Evolutionary conservation across 2,888 invertebrate genomes (phyloP).

Genomic region (Oligia strigilis): DNA sequence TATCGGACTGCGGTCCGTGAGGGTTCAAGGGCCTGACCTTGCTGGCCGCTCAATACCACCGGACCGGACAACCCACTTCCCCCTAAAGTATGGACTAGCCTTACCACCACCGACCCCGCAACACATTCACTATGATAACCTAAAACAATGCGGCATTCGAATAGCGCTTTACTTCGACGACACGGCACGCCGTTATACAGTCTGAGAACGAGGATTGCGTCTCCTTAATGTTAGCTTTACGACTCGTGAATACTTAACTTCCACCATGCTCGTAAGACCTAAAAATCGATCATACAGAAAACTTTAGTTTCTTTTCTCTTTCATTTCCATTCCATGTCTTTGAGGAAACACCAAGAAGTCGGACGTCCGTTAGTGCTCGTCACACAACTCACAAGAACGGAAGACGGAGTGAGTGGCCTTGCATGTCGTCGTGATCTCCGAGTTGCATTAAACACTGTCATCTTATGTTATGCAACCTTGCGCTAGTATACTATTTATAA

Average conservation of each 20-base stretch:
- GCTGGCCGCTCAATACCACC: slow-evolving; percentile 95
- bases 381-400: slow-evolving; percentile 65
- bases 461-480: slow-evolving; percentile 54
- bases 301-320: background rate
- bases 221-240: slow-evolving; percentile 31
- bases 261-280: background rate
- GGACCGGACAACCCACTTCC: slow-evolving; percentile 90
- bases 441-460: slow-evolving; percentile 39
- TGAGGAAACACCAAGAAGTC: slow-evolving; percentile 48
- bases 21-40: slow-evolving; percentile 97
- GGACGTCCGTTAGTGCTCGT: slow-evolving; percentile 62
- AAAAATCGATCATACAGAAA: slow-evolving; percentile 24
- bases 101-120: slow-evolving; percentile 63
- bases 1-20: slow-evolving; percentile 76
- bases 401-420: slow-evolving; percentile 57
- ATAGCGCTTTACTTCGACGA: slow-evolving; percentile 57
- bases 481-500: slow-evolving; percentile 37
- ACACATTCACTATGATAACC: slow-evolving; percentile 66
- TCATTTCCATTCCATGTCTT: slow-evolving; percentile 1
- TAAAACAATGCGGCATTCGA: slow-evolving; percentile 71
- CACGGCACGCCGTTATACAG: slow-evolving; percentile 18
- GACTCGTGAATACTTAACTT: slow-evolving; percentile 34
- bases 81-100: slow-evolving; percentile 61
- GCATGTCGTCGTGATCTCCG: slow-evolving; percentile 47
- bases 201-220: slow-evolving; percentile 23